Conservation (phyloP, 2,113 vertebrate species). For the Sylvia atricapilla region DNA sequence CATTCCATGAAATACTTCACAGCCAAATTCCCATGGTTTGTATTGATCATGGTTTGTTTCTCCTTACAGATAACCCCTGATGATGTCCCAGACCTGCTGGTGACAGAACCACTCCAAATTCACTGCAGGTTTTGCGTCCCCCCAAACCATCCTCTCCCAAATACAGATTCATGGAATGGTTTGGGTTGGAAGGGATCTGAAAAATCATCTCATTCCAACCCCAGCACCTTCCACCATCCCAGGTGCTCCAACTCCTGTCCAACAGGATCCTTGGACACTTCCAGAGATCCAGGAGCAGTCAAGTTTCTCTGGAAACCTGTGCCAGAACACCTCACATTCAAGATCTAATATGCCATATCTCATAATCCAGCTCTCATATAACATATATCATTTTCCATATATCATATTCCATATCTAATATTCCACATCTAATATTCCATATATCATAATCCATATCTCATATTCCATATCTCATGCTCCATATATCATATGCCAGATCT, state of each 20-base stretch:
- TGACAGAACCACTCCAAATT: neutral
- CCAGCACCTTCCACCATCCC: fast-evolving
- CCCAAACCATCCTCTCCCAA: neutral
- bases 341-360: neutral
- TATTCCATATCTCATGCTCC: no score
- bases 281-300: neutral
- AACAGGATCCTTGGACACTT: neutral
- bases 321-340: neutral
- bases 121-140: neutral
- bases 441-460: neutral
- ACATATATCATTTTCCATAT: neutral
- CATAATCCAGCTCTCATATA: neutral
- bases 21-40: neutral
- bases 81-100: neutral
- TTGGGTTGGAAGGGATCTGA: neutral
- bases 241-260: neutral
- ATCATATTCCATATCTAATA: neutral
- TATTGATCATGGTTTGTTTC: neutral
- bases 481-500: fast-evolving
- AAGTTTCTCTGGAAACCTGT: neutral
- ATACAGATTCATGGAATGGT: neutral
- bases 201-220: neutral
- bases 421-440: no score
- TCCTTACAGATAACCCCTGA: neutral
- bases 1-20: neutral